These are phyloP conservation scores for Biston betularia DNA, from an alignment of 2,888 invertebrate genomes.

Conservation along the genomic window DNA sequence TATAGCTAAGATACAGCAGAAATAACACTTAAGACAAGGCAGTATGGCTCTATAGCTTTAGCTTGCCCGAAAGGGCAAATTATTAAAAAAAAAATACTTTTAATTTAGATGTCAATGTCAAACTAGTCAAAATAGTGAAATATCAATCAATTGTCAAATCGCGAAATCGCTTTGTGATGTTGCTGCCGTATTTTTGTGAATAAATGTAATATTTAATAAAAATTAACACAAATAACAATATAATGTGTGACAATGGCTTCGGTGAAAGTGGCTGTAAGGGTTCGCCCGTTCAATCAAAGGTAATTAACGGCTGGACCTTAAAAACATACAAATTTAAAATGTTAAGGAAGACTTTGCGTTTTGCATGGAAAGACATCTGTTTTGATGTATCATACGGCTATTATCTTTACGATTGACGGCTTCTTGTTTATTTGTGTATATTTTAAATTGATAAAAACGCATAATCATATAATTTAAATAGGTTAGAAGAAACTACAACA, in stretches of 20 bases:
- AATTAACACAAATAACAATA: constrained; percentile 69
- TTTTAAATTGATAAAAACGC: constrained; percentile 24
- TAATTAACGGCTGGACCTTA: constrained; percentile 59
- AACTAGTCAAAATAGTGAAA: constrained; percentile 10
- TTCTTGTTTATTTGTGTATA: constrained; percentile 47
- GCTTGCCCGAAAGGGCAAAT: no score
- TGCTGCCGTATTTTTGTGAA: constrained; percentile 69
- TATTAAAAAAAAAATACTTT: no score
- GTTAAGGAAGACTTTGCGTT: constrained; percentile 56
- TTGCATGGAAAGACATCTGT: constrained; percentile 50
- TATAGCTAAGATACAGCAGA: no score
- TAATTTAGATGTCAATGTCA: constrained; percentile 3
- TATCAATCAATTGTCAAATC: constrained; percentile 44
- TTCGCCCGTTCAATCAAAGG: constrained; percentile 96
- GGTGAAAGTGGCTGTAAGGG: constrained; percentile 96
- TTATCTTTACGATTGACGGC: constrained; percentile 51
- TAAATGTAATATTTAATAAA: constrained; percentile 70
- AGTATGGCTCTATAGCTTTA: no score
- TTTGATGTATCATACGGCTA: constrained; percentile 54
- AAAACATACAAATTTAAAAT: constrained; percentile 46
- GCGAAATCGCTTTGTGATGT: constrained; percentile 60
- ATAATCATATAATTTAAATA: neutral
- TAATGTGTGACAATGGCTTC: constrained; percentile 92
- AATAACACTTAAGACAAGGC: no score
- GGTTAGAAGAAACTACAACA: constrained; percentile 5